Conservation (phyloP, 2,113 vertebrate genomes). For the Puntigrus tetrazona region DNA sequence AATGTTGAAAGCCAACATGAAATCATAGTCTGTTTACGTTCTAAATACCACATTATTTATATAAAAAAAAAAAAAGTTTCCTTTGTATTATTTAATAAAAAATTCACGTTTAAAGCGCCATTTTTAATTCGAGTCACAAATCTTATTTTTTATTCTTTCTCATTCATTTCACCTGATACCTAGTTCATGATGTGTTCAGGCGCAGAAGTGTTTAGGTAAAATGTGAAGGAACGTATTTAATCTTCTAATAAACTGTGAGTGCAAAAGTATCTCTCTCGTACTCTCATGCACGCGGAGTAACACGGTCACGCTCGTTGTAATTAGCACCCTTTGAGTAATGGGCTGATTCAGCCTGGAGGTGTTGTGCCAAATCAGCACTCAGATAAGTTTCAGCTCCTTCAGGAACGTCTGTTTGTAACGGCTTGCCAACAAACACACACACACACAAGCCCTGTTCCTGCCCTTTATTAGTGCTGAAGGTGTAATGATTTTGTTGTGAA, state of each 20-base stretch:
- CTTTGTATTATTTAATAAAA: neutral
- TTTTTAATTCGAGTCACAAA: neutral
- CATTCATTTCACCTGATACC: neutral
- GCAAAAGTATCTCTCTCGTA: slow-evolving; percentile 3
- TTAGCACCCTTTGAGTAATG: slow-evolving; percentile 62
- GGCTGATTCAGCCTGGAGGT: slow-evolving; percentile 58
- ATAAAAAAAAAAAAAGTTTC: neutral
- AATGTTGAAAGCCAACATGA: neutral
- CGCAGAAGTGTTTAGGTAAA: neutral
- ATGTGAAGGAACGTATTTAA: neutral
- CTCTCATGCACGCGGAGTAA: slow-evolving; percentile 27
- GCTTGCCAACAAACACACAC: slow-evolving; percentile 42
- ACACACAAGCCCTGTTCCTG: neutral
- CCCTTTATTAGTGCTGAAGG: slow-evolving; percentile 4
- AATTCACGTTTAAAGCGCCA: neutral
- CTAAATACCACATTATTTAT: neutral
- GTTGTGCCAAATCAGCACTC: slow-evolving; percentile 61
- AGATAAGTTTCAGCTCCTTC: slow-evolving; percentile 54
- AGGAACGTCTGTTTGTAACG: slow-evolving; percentile 51
- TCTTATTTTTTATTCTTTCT: neutral
- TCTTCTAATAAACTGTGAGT: neutral
- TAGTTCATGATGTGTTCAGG: neutral
- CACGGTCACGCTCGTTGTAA: slow-evolving; percentile 54
- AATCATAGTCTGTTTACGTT: neutral
- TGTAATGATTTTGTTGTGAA: slow-evolving; percentile 3